Percentiles rank a stretch among this genome's conserved stretches.
Conservation (phyloP, 1,140 invertebrate species). For the Zaprionus inermis region DNA sequence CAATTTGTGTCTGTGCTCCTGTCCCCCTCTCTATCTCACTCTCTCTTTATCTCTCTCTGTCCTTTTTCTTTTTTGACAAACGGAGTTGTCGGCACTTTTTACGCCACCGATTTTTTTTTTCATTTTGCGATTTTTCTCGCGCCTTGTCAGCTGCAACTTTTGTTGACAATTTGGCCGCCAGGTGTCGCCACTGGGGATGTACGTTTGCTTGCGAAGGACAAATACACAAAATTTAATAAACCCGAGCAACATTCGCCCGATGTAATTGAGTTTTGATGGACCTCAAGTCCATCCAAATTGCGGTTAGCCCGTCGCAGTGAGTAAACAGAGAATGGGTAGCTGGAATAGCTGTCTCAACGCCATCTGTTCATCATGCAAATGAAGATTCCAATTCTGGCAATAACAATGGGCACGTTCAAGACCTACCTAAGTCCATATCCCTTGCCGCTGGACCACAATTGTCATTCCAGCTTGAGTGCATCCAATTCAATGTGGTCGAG, state of each 20-base stretch:
- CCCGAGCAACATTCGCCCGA: background rate
- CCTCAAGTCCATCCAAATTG: slow-evolving; percentile 8
- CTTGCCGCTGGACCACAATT: background rate
- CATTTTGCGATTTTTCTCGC: slow-evolving; percentile 40
- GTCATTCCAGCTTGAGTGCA: background rate
- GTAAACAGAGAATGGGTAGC: too few relatives aligned
- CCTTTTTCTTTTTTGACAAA: background rate
- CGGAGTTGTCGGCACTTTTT: slow-evolving; percentile 2
- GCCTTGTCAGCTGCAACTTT: slow-evolving; percentile 63
- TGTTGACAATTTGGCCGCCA: slow-evolving; percentile 67
- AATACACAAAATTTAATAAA: slow-evolving; percentile 72
- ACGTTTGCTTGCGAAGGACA: slow-evolving; percentile 24
- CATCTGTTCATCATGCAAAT: slow-evolving; percentile 65
- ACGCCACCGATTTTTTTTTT: slow-evolving; percentile 10
- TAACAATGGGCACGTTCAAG: slow-evolving; percentile 13
- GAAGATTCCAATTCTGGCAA: slow-evolving; percentile 18
- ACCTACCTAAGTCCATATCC: background rate
- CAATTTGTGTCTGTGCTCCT: background rate
- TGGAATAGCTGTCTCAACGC: slow-evolving; percentile 1
- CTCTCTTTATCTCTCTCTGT: background rate
- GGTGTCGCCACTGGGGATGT: slow-evolving; percentile 38
- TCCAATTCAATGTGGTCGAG: background rate
- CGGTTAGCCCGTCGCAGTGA: background rate
- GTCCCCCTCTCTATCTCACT: background rate
- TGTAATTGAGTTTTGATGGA: slow-evolving; percentile 74